phyloP scores from a whole-genome alignment of 2,888 invertebrate genomes.

The Cancer borealis region DNA sequence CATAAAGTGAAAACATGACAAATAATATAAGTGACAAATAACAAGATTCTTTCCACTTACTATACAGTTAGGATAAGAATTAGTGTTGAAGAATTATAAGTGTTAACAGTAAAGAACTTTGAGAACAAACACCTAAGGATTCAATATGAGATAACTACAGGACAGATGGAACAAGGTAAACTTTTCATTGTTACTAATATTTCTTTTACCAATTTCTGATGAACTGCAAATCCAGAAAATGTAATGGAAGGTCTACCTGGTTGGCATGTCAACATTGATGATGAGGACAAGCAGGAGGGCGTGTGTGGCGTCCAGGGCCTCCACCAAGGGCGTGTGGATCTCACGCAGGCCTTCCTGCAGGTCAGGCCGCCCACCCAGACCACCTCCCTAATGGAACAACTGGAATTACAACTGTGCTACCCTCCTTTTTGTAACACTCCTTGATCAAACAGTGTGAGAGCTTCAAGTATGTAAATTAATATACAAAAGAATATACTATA shows the following conservation, averaged over 20 bases:
- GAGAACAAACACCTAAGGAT: not conserved
- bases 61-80: not conserved
- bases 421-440: not conserved
- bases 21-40: not conserved
- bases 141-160: not conserved
- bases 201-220: not conserved
- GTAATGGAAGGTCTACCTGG: constrained; percentile 53
- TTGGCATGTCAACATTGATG: constrained; percentile 72
- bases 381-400: constrained; percentile 61
- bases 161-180: not conserved
- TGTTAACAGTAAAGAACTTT: not conserved
- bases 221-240: not conserved
- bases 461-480: too few species aligned
- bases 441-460: not conserved
- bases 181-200: not conserved
- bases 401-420: not conserved
- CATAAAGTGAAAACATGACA: not conserved
- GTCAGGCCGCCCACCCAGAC: constrained; percentile 63
- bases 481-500: too few species aligned
- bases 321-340: constrained; percentile 60
- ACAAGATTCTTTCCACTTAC: not conserved
- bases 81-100: not conserved
- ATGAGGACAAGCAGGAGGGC: constrained; percentile 70
- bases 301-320: constrained; percentile 76
- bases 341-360: constrained; percentile 54